These are phyloP conservation scores for Trichopoda pennipes DNA, from an alignment of 2,888 invertebrate species.

Conservation along the genomic window DNA sequence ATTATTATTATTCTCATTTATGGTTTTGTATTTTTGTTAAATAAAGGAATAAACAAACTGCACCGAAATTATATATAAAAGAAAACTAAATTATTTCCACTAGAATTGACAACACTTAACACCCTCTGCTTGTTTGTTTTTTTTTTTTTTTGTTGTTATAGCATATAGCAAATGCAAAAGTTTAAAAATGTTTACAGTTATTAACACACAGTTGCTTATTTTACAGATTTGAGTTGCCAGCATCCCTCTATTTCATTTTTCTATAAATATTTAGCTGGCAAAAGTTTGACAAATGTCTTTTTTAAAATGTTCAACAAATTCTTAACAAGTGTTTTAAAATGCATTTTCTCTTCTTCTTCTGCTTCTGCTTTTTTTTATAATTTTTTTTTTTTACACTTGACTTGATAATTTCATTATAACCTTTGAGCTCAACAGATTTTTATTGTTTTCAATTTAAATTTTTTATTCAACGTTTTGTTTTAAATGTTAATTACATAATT, in stretches of 20 bases:
- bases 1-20: slow-evolving; percentile 65
- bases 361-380: no score
- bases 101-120: slow-evolving; percentile 59
- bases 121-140: no score
- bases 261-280: not conserved
- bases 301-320: slow-evolving; percentile 55
- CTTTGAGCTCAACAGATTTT: slow-evolving; percentile 46
- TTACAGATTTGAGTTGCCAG: slow-evolving; percentile 9
- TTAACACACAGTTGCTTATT: slow-evolving; percentile 45
- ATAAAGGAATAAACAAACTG: not conserved
- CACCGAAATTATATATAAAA: not conserved
- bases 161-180: not conserved
- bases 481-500: slow-evolving; percentile 69
- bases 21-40: slow-evolving; percentile 45
- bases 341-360: no score
- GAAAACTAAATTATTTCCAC: slow-evolving; percentile 63
- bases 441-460: slow-evolving; percentile 29
- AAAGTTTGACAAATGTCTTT: slow-evolving; percentile 59
- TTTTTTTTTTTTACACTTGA: slow-evolving; percentile 63
- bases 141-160: not conserved
- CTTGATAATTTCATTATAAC: slow-evolving; percentile 58
- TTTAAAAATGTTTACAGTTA: not conserved
- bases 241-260: not conserved
- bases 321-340: slow-evolving; percentile 61
- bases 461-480: slow-evolving; percentile 35